Conservation (phyloP, 2,113 vertebrate genomes). For the Trogon melanurus region DNA sequence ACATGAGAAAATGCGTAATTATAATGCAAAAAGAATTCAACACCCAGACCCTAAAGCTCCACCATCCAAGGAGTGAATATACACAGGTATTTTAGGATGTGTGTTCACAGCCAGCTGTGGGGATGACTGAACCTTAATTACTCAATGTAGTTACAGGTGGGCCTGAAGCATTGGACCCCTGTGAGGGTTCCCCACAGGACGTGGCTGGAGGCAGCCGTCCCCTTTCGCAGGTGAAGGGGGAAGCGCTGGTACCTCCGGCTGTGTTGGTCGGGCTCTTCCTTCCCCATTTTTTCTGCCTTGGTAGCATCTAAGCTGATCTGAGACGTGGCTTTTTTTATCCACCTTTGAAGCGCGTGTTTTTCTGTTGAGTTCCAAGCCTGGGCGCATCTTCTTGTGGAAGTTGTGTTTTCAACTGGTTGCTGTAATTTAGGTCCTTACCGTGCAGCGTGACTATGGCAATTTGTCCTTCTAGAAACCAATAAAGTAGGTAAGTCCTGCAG, state of each 20-base stretch:
- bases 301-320: not conserved
- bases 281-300: not conserved
- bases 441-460: not conserved
- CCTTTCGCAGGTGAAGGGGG: not conserved
- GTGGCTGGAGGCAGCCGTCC: not conserved
- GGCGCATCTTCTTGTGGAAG: not conserved
- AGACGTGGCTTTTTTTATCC: not conserved
- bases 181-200: accelerated
- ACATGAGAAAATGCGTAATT: not conserved
- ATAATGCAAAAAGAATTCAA: not conserved
- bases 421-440: not conserved
- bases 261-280: not conserved
- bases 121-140: not conserved
- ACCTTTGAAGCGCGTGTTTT: not conserved
- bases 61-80: not conserved
- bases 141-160: not conserved
- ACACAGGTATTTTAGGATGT: not conserved
- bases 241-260: not conserved
- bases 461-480: not conserved
- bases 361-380: not conserved
- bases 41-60: not conserved
- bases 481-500: not conserved
- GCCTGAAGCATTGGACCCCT: not conserved
- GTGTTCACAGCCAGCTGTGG: not conserved
- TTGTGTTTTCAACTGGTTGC: not conserved